These are phyloP conservation scores for Drosophila ironensis DNA, from an alignment of 1,140 invertebrate genomes.

Conservation along the genomic window DNA sequence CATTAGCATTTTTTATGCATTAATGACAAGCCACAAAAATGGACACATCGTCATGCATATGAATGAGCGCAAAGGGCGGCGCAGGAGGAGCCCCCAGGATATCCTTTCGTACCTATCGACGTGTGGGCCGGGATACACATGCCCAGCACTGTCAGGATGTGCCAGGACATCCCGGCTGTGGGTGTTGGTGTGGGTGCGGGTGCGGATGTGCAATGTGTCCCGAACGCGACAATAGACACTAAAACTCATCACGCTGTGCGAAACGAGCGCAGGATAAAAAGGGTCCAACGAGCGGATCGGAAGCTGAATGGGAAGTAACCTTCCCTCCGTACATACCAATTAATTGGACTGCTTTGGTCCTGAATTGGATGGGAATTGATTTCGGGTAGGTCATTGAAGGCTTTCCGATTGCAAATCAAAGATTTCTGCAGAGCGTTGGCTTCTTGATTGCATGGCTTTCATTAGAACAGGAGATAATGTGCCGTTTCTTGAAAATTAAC, in stretches of 20 bases:
- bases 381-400: neutral
- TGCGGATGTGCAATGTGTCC: constrained; percentile 5
- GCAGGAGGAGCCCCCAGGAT: constrained; percentile 3
- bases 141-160: neutral
- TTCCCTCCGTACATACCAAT: constrained; percentile 2
- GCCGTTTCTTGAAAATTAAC: too few relatives aligned
- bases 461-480: too few relatives aligned
- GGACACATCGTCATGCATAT: constrained; percentile 79
- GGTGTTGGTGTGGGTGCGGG: constrained; percentile 7
- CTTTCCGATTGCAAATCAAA: neutral
- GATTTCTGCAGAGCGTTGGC: neutral
- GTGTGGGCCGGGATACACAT: constrained; percentile 23
- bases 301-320: constrained; percentile 11
- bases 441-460: too few relatives aligned
- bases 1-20: constrained; percentile 79
- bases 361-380: neutral
- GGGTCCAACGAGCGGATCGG: constrained; percentile 9
- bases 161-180: constrained; percentile 10
- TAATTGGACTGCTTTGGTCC: constrained; percentile 4
- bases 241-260: constrained; percentile 60
- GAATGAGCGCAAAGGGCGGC: constrained; percentile 45
- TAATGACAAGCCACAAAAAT: constrained; percentile 79
- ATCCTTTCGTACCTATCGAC: neutral
- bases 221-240: constrained; percentile 68
- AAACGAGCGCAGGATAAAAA: constrained; percentile 23